These are phyloP conservation scores for Philhelius pedissequus DNA, from an alignment of 2,888 invertebrate genomes.

Conservation along the genomic window DNA sequence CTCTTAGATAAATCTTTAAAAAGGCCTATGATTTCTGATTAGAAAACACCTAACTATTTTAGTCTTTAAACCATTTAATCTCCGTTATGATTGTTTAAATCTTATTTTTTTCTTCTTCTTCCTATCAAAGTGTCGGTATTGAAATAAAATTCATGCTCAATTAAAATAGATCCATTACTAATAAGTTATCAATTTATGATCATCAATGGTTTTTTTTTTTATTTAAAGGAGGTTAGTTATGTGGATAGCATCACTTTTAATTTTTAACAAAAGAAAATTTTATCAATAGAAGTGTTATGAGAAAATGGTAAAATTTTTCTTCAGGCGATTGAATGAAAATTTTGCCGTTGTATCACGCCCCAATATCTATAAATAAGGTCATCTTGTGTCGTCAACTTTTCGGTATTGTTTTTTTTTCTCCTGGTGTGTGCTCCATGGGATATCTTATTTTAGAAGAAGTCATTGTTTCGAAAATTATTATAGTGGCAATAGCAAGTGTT, in stretches of 20 bases:
- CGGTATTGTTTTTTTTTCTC: conserved; percentile 53
- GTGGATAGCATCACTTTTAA: neutral
- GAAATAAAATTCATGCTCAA: neutral
- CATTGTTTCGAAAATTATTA: conserved; percentile 53
- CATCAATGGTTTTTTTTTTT: neutral
- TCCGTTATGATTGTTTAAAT: neutral
- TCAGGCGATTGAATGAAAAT: conserved; percentile 1
- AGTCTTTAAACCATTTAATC: neutral
- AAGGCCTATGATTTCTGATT: conserved; percentile 27
- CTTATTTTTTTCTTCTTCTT: neutral
- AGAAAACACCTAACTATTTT: neutral
- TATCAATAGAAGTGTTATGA: neutral
- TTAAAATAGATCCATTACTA: neutral
- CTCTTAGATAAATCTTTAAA: conserved; percentile 40
- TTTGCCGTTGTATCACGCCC: conserved; percentile 60
- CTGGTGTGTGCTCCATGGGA: conserved; percentile 8
- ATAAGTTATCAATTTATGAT: neutral
- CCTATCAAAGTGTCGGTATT: neutral
- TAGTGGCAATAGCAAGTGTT: conserved; percentile 40
- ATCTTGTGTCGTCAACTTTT: conserved; percentile 53
- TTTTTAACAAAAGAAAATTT: neutral
- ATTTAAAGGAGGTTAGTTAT: conserved; percentile 27
- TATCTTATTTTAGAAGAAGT: conserved; percentile 31
- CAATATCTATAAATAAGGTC: conserved; percentile 67
- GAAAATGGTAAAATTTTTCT: conserved; percentile 11